phyloP scores from a whole-genome alignment of 2,888 invertebrate genomes.

The Bembecia ichneumoniformis region DNA sequence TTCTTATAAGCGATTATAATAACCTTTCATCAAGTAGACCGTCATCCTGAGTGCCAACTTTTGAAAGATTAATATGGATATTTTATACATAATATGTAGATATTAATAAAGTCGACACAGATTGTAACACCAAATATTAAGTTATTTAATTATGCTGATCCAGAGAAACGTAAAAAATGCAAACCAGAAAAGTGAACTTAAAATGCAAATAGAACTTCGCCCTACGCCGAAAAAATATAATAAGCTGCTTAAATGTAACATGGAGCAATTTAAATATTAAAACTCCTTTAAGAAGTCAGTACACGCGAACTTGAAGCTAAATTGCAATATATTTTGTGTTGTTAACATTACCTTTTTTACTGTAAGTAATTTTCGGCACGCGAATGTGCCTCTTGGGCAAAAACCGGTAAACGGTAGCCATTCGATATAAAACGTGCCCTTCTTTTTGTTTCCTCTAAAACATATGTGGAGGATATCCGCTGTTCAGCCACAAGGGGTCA shows the following conservation, averaged over 20 bases:
- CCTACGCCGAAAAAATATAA: too few species aligned
- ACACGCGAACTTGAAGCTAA: conserved; percentile 7
- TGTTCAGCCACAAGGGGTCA: conserved; percentile 45
- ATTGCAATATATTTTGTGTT: conserved; percentile 10
- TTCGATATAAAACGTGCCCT: conserved; percentile 21
- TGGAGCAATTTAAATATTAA: not conserved
- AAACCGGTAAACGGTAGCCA: conserved; percentile 50
- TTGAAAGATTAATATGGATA: too few species aligned
- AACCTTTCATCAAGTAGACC: too few species aligned
- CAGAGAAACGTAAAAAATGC: too few species aligned
- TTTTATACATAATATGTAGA: too few species aligned
- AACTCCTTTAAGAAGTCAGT: not conserved
- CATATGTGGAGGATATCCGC: conserved; percentile 65
- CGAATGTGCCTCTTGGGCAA: conserved; percentile 36
- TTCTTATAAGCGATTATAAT: too few species aligned
- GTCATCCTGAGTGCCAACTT: too few species aligned
- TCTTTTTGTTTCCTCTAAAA: conserved; percentile 45
- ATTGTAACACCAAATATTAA: too few species aligned
- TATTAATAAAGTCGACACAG: too few species aligned
- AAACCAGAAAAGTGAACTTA: too few species aligned
- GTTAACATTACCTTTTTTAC: conserved; percentile 27
- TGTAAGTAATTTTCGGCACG: conserved; percentile 59
- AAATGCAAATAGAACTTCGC: too few species aligned
- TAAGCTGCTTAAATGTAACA: not conserved
- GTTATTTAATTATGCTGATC: too few species aligned